Evolutionary conservation across 2,113 vertebrate genomes (phyloP), one percentile per base, ranked within the genome.

Genomic region (Dissostichus mawsoni): DNA sequence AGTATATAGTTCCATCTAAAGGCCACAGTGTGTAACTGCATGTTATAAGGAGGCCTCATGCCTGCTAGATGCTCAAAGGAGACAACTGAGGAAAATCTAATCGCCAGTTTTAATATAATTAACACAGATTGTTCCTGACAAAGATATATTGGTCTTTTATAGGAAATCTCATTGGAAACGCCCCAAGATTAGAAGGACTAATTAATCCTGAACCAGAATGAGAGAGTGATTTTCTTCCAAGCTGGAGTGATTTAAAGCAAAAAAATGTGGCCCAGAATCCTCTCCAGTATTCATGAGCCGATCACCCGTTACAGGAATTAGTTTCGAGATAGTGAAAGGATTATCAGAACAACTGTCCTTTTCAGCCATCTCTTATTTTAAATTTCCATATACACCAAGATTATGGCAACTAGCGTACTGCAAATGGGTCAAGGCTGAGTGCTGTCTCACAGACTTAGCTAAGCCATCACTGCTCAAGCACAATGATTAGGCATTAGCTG

Each of bases 401-500:
- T 67, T 36, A 80, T 75, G 69, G 55, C 67, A 80, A 56, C n/a
- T 17, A 72, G 55, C 55, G 33, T 81, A 52, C 63, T 18, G 41
- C 69, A 78, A 83, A 88, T 74, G 51, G 73, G 65, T 75, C 75
- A 79, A 73, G 64, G 51, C 59, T 69, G 75, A 80, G 66, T 83
- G 23, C 70, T 63, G 71, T 80, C 76, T 80, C n/a, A 33, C 69
- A 85, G 66, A 66, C 71, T 69, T 65, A 10, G 51, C 56, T 58
- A 79, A 84, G 68, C 77, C 63, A 70, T 75, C 64, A n/a, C 75
- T 33, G 63, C 74, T 78, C 18, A 47, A 75, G 81, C 80, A 69
- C 84, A 86, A 61, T 74, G 66, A 87, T 87, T 64, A 51, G 76
- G 78, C 76, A 81, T 81, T 75, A 88, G 80, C 81, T 73, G 62